These are phyloP conservation scores for Caenorhabditis zanzibari DNA, from an alignment of 2,888 invertebrate species.

Conservation along the genomic window DNA sequence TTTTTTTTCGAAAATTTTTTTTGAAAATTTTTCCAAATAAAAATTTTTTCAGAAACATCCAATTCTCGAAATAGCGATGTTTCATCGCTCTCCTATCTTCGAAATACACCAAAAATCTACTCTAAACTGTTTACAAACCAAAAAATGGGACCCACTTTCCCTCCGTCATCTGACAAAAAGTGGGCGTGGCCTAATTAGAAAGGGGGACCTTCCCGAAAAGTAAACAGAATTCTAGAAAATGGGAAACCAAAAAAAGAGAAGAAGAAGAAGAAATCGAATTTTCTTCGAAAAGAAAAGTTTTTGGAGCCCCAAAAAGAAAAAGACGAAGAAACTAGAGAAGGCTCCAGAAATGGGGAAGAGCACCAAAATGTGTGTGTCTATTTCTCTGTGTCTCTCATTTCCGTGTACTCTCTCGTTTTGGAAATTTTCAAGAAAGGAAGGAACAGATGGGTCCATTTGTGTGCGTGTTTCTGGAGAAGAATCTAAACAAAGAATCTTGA, in stretches of 20 bases:
- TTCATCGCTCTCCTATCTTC: too few species aligned
- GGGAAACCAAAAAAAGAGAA: neutral
- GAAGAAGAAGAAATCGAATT: slow-evolving; percentile 1
- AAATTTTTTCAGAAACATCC: too few species aligned
- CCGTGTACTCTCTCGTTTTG: neutral
- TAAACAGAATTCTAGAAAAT: slow-evolving; percentile 24
- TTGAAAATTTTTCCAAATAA: too few species aligned
- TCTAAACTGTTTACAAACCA: neutral
- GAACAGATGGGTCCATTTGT: slow-evolving; percentile 47
- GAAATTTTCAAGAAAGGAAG: too few species aligned
- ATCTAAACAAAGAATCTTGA: slow-evolving; percentile 20
- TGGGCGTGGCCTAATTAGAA: neutral
- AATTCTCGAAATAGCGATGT: too few species aligned
- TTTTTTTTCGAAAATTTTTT: too few species aligned
- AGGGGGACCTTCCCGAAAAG: neutral
- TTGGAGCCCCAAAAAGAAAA: slow-evolving; percentile 4
- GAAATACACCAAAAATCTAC: neutral
- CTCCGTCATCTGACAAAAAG: slow-evolving; percentile 8
- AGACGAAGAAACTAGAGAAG: slow-evolving; percentile 14
- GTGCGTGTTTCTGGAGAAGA: slow-evolving; percentile 2
- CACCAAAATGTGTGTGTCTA: neutral
- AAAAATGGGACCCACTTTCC: slow-evolving; percentile 8
- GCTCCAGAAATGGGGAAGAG: slow-evolving; percentile 18
- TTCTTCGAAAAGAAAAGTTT: slow-evolving; percentile 18
- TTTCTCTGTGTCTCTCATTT: slow-evolving; percentile 39